These are phyloP conservation scores for Pterostichus madidus DNA, from an alignment of 2,888 invertebrate species.

Conservation along the genomic window DNA sequence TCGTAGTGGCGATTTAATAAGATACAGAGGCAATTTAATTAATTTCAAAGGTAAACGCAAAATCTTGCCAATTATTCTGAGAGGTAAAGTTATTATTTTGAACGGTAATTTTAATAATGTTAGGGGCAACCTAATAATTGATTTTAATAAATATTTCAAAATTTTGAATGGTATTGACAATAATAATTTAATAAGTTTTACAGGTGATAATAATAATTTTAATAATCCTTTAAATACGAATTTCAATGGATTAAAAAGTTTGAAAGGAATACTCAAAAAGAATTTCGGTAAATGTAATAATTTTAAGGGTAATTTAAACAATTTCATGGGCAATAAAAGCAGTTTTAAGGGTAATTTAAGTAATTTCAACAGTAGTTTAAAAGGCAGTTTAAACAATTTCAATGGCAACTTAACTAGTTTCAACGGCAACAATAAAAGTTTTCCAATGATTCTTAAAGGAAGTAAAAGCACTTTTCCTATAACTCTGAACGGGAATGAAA, in stretches of 20 bases:
- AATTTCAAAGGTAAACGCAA: background rate
- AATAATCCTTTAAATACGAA: background rate
- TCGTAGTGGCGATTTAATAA: background rate
- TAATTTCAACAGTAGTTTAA: background rate
- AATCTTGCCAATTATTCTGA: background rate
- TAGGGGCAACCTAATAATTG: background rate
- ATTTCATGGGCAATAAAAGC: background rate
- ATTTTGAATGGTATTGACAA: background rate
- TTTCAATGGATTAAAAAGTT: slow-evolving; percentile 4
- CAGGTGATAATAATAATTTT: background rate
- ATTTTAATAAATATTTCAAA: background rate
- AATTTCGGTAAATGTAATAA: slow-evolving; percentile 1
- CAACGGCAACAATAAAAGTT: background rate
- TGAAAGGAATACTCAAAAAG: background rate
- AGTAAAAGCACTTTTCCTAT: too few species aligned
- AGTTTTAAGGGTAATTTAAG: slow-evolving; percentile 14
- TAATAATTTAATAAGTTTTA: slow-evolving; percentile 2
- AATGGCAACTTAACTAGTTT: background rate
- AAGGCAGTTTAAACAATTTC: too few species aligned
- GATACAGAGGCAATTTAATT: background rate
- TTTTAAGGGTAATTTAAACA: background rate
- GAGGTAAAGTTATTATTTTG: background rate
- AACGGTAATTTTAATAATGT: background rate
- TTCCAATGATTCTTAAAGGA: background rate
- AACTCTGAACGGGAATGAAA: too few species aligned